These are phyloP conservation scores for Phylloscopus trochiloides DNA, from an alignment of 2,113 vertebrate genomes.

Conservation along the genomic window DNA sequence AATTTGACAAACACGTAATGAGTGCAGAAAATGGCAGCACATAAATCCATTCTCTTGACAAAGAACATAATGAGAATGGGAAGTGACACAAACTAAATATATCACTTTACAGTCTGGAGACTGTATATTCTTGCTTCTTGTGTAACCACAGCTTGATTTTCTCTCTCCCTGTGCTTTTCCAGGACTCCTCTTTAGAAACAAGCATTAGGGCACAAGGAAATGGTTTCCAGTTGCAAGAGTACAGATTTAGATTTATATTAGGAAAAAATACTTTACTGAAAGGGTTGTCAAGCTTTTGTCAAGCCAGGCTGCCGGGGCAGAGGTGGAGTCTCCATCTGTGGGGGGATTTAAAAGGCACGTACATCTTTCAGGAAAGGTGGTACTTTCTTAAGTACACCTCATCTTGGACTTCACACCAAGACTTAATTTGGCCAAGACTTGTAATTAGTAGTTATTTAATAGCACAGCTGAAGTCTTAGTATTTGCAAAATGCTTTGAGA, in stretches of 20 bases:
- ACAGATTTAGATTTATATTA: not conserved
- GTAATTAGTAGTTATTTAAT: not conserved
- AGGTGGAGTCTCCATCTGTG: not conserved
- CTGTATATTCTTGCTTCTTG: not conserved
- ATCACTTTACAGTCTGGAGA: constrained; percentile 55
- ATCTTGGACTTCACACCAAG: not conserved
- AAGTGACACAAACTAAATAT: constrained; percentile 64
- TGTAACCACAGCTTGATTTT: not conserved
- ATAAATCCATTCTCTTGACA: constrained; percentile 75
- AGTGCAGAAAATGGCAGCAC: constrained; percentile 64
- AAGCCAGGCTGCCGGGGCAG: not conserved
- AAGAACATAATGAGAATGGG: constrained; percentile 72
- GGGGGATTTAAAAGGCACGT: rapidly evolving
- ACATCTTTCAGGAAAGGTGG: not conserved
- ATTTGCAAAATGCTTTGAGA: not conserved
- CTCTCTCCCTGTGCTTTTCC: not conserved
- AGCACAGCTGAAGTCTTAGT: not conserved
- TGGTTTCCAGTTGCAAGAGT: not conserved
- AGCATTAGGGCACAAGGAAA: not conserved
- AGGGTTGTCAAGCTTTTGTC: not conserved
- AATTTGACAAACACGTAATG: constrained; percentile 76
- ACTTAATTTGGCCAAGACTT: not conserved
- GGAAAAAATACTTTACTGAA: not conserved
- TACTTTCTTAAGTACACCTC: rapidly evolving
- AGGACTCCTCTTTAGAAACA: not conserved